Percentiles rank a stretch among this genome's conserved stretches.
phyloP scores from a whole-genome alignment of 1,140 invertebrate genomes.

The Drosophila hydei region DNA sequence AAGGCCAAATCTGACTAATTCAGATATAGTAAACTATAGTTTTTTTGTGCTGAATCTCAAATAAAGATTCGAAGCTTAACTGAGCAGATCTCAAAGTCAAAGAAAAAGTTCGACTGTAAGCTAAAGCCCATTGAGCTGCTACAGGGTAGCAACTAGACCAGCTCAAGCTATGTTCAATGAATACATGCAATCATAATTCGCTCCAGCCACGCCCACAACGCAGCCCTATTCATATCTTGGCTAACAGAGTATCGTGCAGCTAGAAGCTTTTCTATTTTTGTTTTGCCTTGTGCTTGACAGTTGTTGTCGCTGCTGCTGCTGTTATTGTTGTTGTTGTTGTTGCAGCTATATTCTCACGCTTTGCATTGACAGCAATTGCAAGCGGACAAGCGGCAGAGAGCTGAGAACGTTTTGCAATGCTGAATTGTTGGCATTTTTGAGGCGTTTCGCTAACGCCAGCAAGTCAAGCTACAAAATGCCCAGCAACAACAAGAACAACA shows the following conservation, averaged over 20 bases:
- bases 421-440: constrained; percentile 48
- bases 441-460: constrained; percentile 43
- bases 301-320: constrained; percentile 13
- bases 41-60: too few species aligned
- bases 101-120: too few species aligned
- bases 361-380: constrained; percentile 42
- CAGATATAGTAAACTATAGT: too few species aligned
- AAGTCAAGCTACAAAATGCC: constrained; percentile 5
- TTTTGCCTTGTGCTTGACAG: constrained; percentile 23
- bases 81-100: too few species aligned
- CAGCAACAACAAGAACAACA: constrained; percentile 19
- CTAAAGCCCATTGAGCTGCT: too few species aligned
- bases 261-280: too few species aligned
- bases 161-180: too few species aligned
- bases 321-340: constrained; percentile 27
- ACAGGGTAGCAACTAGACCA: too few species aligned
- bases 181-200: too few species aligned
- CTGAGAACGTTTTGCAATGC: constrained; percentile 53
- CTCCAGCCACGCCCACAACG: not conserved
- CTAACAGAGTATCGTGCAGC: not conserved
- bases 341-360: constrained; percentile 41
- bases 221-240: too few species aligned
- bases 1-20: too few species aligned
- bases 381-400: constrained; percentile 11
- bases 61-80: too few species aligned